phyloP scores from a whole-genome alignment of 2,113 vertebrate species.

The Synodontis membranacea region DNA sequence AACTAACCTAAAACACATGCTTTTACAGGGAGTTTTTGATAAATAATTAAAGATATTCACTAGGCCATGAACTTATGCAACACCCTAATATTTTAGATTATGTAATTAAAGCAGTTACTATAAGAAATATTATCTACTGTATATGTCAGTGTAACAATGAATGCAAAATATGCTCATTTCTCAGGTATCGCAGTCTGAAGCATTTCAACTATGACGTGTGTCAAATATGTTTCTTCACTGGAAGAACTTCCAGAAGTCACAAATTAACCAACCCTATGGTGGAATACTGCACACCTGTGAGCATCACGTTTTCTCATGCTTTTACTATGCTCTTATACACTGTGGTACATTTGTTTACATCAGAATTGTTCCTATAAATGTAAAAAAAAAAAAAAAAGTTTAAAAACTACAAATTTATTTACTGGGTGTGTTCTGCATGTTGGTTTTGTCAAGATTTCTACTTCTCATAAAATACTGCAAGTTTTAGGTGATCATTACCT shows the following conservation, averaged over 20 bases:
- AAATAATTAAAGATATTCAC: no score
- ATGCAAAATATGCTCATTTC: not conserved
- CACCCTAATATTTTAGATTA: not conserved
- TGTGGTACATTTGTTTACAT: no score
- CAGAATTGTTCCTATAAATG: no score
- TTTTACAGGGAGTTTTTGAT: no score
- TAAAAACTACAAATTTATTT: not conserved
- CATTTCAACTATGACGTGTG: slow-evolving; percentile 99
- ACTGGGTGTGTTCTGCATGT: no score
- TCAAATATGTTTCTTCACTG: slow-evolving; percentile 98
- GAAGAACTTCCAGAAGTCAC: slow-evolving; percentile 95
- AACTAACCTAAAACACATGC: no score
- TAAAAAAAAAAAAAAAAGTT: no score
- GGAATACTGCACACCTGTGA: slow-evolving; percentile 97
- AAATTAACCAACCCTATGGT: slow-evolving; percentile 99
- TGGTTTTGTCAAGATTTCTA: no score
- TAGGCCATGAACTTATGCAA: no score
- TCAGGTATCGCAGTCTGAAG: slow-evolving; percentile 94
- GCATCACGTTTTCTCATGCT: slow-evolving; percentile 55
- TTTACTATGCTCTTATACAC: not conserved
- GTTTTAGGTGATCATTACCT: no score
- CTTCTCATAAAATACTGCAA: no score
- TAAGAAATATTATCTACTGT: not conserved
- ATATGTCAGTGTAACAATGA: not conserved
- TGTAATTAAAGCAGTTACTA: not conserved